Percentiles rank a stretch among this genome's conserved stretches.
Conservation (phyloP, 1,140 invertebrate genomes). For the Drosophila mojavensis region DNA sequence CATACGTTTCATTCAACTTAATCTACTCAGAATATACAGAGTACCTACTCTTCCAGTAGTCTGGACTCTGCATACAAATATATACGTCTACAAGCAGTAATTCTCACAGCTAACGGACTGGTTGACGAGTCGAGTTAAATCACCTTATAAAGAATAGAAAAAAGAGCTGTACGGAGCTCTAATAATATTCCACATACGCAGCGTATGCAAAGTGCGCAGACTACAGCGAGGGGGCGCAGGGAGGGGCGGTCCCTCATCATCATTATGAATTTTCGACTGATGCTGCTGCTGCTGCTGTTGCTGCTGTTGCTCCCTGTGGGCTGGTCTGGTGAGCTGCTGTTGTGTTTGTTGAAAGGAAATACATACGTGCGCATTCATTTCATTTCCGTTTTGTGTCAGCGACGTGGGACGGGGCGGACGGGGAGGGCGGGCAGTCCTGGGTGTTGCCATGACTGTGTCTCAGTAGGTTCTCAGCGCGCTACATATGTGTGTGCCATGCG, state of each 20-base stretch:
- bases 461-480: constrained; percentile 47
- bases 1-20: too few relatives aligned
- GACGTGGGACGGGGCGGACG: background rate
- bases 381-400: constrained; percentile 48
- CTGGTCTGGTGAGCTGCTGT: constrained; percentile 16
- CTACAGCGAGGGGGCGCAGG: background rate
- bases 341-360: constrained; percentile 46
- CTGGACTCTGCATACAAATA: too few relatives aligned
- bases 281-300: background rate
- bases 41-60: too few relatives aligned
- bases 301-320: background rate
- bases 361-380: constrained; percentile 43
- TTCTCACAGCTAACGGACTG: constrained; percentile 1
- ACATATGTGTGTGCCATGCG: background rate
- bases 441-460: constrained; percentile 55
- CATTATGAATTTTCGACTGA: constrained; percentile 50
- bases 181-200: constrained; percentile 29
- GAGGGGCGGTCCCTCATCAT: constrained; percentile 46
- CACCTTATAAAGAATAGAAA: background rate
- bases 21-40: too few relatives aligned
- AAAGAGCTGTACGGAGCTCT: background rate
- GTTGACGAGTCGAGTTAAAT: background rate
- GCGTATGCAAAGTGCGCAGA: constrained; percentile 10
- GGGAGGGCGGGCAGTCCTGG: background rate
- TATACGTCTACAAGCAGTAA: background rate